Conservation (phyloP, 2,797 vertebrate species). For the Centropyge bicolor region DNA sequence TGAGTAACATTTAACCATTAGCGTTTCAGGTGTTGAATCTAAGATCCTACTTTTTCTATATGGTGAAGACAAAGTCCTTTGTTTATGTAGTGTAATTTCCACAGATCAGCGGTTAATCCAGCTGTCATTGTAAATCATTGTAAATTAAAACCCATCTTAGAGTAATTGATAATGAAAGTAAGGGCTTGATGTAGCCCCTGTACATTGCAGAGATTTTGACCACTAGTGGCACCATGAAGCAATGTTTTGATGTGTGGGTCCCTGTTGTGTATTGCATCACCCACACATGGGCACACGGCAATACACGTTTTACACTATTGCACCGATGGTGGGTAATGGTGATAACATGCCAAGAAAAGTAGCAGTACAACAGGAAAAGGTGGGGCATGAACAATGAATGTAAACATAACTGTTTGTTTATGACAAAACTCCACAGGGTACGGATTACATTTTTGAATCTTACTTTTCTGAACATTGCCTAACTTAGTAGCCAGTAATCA, state of each 20-base stretch:
- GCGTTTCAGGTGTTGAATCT: not conserved
- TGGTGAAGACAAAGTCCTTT: not conserved
- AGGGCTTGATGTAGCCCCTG: not conserved
- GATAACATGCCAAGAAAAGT: not conserved
- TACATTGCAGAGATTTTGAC: not conserved
- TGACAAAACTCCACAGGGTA: not conserved
- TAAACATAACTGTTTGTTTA: constrained; percentile 4
- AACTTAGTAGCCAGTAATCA: constrained; percentile 5
- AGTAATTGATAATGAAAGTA: not conserved
- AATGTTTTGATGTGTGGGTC: not conserved
- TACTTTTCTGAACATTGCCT: constrained; percentile 8
- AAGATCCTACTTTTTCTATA: too few relatives aligned
- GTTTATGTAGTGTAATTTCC: not conserved
- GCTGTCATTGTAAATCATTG: too few relatives aligned
- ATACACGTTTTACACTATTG: not conserved
- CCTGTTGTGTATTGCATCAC: not conserved
- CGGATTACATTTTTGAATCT: not conserved
- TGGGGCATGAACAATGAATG: not conserved
- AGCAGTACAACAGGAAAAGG: not conserved
- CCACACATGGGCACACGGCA: not conserved
- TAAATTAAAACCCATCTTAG: too few relatives aligned
- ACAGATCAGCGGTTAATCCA: too few relatives aligned
- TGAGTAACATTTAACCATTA: not conserved
- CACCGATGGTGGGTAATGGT: not conserved
- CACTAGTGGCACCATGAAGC: not conserved